phyloP scores from a whole-genome alignment of 2,888 invertebrate species.

The Pollenia amentaria region DNA sequence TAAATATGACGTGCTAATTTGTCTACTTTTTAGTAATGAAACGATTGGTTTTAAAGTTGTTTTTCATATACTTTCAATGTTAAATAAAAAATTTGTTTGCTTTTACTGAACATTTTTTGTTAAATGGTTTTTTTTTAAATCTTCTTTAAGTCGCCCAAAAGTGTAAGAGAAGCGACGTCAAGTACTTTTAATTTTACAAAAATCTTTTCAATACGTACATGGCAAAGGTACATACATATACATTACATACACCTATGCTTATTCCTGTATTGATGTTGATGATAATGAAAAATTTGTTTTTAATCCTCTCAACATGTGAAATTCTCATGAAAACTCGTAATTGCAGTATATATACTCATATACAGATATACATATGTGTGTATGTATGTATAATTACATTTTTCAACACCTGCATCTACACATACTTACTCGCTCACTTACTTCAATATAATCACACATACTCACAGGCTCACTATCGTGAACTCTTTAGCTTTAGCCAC shows the following conservation, averaged over 20 bases:
- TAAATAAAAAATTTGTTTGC: too few species aligned
- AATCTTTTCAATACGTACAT: too few species aligned
- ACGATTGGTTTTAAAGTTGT: too few species aligned
- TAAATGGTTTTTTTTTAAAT: too few species aligned
- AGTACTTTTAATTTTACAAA: too few species aligned
- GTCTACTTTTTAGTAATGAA: too few species aligned
- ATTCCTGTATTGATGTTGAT: constrained; percentile 29
- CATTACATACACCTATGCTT: background rate
- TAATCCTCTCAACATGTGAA: constrained; percentile 73
- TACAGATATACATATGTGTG: constrained; percentile 9
- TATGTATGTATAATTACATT: constrained; percentile 31
- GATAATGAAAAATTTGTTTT: constrained; percentile 69
- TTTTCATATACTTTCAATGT: too few species aligned
- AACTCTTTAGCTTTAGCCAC: constrained; percentile 48
- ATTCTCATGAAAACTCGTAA: constrained; percentile 71
- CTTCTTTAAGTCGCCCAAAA: too few species aligned
- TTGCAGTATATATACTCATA: constrained; percentile 40
- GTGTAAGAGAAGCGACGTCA: too few species aligned
- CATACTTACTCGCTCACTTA: constrained; percentile 66
- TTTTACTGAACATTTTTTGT: too few species aligned
- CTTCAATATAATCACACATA: constrained; percentile 57
- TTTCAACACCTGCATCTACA: constrained; percentile 29
- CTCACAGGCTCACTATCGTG: constrained; percentile 2
- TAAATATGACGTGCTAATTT: too few species aligned
- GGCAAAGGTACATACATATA: background rate